phyloP scores from a whole-genome alignment of 2,113 vertebrate species.

The Sinocyclocheilus rhinocerous region DNA sequence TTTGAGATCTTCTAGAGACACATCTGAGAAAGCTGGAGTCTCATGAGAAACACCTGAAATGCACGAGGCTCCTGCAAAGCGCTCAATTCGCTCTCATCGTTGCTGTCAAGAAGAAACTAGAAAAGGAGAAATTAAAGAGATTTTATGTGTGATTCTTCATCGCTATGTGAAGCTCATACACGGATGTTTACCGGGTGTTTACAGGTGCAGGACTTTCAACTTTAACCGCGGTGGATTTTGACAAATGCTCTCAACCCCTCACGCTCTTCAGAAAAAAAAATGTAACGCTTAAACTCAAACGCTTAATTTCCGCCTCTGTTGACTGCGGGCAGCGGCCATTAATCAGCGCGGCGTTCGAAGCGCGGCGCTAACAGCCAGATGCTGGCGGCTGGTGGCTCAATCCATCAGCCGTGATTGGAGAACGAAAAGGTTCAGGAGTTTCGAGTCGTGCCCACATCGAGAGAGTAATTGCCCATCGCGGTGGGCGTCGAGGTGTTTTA shows the following conservation, averaged over 20 bases:
- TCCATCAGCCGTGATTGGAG: constrained; percentile 79
- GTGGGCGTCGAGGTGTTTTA: constrained; percentile 67
- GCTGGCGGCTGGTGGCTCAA: constrained; percentile 74
- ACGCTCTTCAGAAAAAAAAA: constrained; percentile 77
- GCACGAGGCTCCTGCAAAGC: neutral
- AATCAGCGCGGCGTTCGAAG: constrained; percentile 74
- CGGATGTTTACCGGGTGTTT: neutral
- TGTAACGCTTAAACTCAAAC: constrained; percentile 79
- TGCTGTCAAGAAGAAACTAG: neutral
- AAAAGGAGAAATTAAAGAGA: neutral
- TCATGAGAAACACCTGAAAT: neutral
- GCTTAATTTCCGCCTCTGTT: constrained; percentile 80
- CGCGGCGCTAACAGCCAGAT: constrained; percentile 77
- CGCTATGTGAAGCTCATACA: neutral
- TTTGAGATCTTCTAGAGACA: no score
- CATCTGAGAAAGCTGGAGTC: no score
- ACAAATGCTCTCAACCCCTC: constrained; percentile 73
- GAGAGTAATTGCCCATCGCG: constrained; percentile 76
- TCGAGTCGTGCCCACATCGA: constrained; percentile 70
- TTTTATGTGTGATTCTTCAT: neutral
- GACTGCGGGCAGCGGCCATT: constrained; percentile 75
- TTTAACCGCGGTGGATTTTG: constrained; percentile 68
- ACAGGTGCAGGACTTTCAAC: constrained; percentile 65
- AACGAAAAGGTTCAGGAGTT: constrained; percentile 78
- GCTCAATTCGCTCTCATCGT: no score